Percentiles rank a stretch among this genome's conserved stretches.
phyloP scores from a whole-genome alignment of 2,888 invertebrate genomes.

The Liodrosophila aerea region DNA sequence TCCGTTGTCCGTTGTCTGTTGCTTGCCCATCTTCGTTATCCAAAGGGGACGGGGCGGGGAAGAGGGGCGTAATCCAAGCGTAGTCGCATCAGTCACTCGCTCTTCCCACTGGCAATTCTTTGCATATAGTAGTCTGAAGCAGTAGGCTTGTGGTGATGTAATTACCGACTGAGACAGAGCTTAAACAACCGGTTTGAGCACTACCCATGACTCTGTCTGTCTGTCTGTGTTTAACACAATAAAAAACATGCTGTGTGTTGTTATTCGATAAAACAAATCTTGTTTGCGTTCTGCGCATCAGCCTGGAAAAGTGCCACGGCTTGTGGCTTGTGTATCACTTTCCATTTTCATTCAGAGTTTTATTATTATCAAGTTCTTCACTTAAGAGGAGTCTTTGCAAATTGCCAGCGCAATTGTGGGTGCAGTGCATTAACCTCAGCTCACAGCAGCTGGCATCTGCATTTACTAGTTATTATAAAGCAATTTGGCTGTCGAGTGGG shows the following conservation, averaged over 20 bases:
- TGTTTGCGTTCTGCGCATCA: conserved; percentile 50
- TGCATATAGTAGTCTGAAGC: conserved; percentile 7
- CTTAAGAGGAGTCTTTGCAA: conserved; percentile 58
- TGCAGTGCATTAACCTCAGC: conserved; percentile 43
- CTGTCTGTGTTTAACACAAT: conserved; percentile 38
- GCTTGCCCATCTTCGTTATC: no score
- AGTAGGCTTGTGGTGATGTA: conserved; percentile 64
- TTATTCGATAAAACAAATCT: conserved; percentile 47
- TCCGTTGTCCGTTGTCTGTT: neutral
- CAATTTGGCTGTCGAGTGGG: conserved; percentile 53
- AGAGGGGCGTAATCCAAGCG: conserved; percentile 37
- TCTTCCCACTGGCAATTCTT: conserved; percentile 24
- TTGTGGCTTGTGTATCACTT: conserved; percentile 37
- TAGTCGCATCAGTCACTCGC: neutral
- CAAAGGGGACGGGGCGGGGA: no score
- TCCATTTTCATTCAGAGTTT: conserved; percentile 35
- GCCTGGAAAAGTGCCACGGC: conserved; percentile 13
- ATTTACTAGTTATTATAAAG: conserved; percentile 49
- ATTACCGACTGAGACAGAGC: conserved; percentile 57
- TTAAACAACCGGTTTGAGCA: conserved; percentile 64
- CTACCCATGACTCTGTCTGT: conserved; percentile 15
- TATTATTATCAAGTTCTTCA: conserved; percentile 45
- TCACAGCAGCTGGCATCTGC: no score
- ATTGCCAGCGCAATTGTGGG: conserved; percentile 52
- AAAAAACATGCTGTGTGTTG: neutral